Conservation (phyloP, 2,113 vertebrate genomes). For the Ranitomeya variabilis region DNA sequence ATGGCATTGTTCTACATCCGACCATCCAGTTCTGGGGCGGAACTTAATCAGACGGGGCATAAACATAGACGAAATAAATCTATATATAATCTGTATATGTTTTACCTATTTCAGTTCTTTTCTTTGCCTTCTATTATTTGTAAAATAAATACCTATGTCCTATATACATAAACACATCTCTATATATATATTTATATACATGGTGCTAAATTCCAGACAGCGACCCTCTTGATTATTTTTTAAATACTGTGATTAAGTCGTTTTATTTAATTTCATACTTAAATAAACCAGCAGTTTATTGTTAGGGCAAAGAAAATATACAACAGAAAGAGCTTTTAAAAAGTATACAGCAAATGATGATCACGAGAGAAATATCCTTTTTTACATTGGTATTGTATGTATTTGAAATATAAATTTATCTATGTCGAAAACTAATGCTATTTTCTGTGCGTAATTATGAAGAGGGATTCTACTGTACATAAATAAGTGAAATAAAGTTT, state of each 20-base stretch:
- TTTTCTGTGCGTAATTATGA: conserved; percentile 91
- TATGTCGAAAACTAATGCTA: conserved; percentile 89
- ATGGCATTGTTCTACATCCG: neutral
- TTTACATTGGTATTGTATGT: conserved; percentile 90
- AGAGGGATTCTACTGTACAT: conserved; percentile 89
- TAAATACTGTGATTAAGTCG: conserved; percentile 89
- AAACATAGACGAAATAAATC: neutral
- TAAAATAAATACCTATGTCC: conserved; percentile 12
- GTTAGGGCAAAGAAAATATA: conserved; percentile 77
- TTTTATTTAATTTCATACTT: conserved; percentile 90
- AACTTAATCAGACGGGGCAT: neutral
- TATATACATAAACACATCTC: neutral
- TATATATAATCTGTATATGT: neutral
- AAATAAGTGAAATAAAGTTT: conserved; percentile 78
- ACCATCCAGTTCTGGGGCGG: neutral
- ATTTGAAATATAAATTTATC: conserved; percentile 90
- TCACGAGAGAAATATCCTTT: conserved; percentile 83
- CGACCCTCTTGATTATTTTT: conserved; percentile 82
- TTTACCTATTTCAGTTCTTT: neutral
- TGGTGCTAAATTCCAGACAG: conserved; percentile 97
- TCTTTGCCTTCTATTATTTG: neutral
- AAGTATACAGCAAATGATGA: conserved; percentile 74
- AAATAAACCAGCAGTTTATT: conserved; percentile 82
- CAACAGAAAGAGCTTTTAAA: conserved; percentile 77
- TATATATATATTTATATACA: conserved; percentile 76